phyloP scores from a whole-genome alignment of 2,888 invertebrate species.

The Pyralis farinalis region DNA sequence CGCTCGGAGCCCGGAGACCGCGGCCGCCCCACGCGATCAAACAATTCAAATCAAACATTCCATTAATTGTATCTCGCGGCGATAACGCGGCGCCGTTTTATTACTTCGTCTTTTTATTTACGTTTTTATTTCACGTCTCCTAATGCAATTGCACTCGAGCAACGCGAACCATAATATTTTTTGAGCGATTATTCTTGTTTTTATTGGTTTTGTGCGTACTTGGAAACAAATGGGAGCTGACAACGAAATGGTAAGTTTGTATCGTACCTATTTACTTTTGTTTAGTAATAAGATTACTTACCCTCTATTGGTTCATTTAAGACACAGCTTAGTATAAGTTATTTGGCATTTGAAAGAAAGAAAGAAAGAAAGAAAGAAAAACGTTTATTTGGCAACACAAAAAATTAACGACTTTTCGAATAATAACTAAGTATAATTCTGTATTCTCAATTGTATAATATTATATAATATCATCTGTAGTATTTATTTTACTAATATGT shows the following conservation, averaged over 20 bases:
- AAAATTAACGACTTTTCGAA: too few relatives aligned
- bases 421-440: too few relatives aligned
- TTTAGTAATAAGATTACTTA: background rate
- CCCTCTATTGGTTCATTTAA: background rate
- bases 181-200: conserved; percentile 52
- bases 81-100: conserved; percentile 63
- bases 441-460: too few relatives aligned
- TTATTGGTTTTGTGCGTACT: conserved; percentile 66
- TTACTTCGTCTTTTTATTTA: conserved; percentile 60
- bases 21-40: conserved; percentile 36
- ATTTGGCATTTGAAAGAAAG: too few relatives aligned
- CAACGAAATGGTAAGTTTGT: conserved; percentile 57
- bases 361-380: too few relatives aligned
- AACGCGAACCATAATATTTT: conserved; percentile 61
- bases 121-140: conserved; percentile 67
- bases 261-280: conserved; percentile 20
- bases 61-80: conserved; percentile 66
- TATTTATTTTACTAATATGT: too few relatives aligned
- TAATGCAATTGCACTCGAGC: conserved; percentile 77
- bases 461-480: too few relatives aligned
- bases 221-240: conserved; percentile 52
- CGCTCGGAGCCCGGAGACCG: conserved; percentile 40
- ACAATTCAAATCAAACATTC: conserved; percentile 61
- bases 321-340: too few relatives aligned
- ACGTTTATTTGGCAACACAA: too few relatives aligned